phyloP scores from a whole-genome alignment of 2,888 invertebrate genomes.

The Cephus pygmeus region DNA sequence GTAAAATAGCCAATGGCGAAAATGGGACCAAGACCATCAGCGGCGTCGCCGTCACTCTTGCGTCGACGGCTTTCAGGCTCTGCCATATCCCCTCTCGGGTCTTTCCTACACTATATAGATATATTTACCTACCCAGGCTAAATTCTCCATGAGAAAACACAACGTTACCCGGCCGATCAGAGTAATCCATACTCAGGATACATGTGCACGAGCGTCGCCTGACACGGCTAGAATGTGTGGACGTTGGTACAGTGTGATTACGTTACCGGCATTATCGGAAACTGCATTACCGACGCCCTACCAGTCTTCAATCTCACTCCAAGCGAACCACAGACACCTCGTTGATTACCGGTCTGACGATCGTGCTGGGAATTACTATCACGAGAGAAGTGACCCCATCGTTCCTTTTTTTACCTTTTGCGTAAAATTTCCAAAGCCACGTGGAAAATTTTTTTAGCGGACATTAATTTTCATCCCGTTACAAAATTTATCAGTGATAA shows the following conservation, averaged over 20 bases:
- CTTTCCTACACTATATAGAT: background rate
- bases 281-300: constrained; percentile 51
- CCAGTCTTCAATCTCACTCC: constrained; percentile 3
- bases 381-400: background rate
- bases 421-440: background rate
- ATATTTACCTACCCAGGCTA: background rate
- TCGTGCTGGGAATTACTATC: background rate
- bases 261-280: constrained; percentile 52
- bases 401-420: background rate
- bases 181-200: constrained; percentile 29
- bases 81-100: background rate
- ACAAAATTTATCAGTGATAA: background rate
- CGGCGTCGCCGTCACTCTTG: background rate
- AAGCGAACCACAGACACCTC: background rate
- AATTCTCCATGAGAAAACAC: constrained; percentile 14
- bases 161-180: constrained; percentile 31
- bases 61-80: background rate
- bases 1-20: background rate
- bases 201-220: constrained; percentile 18
- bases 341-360: background rate
- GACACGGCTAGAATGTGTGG: constrained; percentile 2
- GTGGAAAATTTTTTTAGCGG: background rate
- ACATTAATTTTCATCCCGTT: background rate
- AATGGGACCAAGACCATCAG: background rate
- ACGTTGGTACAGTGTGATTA: constrained; percentile 38